These are phyloP conservation scores for Leptinotarsa rubiginosa DNA, from an alignment of 2,888 invertebrate species.

Conservation along the genomic window DNA sequence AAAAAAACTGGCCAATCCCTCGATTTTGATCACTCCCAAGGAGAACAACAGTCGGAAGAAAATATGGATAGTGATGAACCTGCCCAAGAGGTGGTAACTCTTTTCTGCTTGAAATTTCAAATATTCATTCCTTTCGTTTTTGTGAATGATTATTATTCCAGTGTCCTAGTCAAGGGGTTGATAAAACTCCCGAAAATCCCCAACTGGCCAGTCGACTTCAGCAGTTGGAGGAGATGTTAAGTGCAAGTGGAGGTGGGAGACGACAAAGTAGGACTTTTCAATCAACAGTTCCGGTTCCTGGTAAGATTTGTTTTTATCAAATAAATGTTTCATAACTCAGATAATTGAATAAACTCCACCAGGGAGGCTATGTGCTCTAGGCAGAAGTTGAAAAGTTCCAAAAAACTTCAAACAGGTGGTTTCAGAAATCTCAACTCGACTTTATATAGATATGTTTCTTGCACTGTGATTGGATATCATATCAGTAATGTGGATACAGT, in stretches of 20 bases:
- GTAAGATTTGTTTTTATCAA: constrained; percentile 34
- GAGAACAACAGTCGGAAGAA: constrained; percentile 11
- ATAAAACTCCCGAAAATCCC: constrained; percentile 39
- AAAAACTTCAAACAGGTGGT: not conserved
- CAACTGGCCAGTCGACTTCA: constrained; percentile 68
- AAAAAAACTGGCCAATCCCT: constrained; percentile 35
- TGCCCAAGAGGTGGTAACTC: constrained; percentile 20
- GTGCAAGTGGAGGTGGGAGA: constrained; percentile 58
- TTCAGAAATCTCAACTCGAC: too few species aligned
- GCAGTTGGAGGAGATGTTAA: constrained; percentile 68
- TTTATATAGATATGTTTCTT: too few species aligned
- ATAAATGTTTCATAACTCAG: not conserved
- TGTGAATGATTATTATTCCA: not conserved
- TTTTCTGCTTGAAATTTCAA: not conserved
- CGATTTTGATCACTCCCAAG: constrained; percentile 29
- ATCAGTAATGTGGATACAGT: too few species aligned
- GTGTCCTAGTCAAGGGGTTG: constrained; percentile 1
- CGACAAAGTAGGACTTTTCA: constrained; percentile 59
- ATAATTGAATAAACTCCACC: too few species aligned
- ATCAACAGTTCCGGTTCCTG: constrained; percentile 58
- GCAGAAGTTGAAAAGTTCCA: constrained; percentile 19
- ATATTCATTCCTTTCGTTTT: not conserved
- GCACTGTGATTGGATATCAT: too few species aligned
- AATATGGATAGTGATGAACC: constrained; percentile 15
- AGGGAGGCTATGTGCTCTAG: not conserved